These are phyloP conservation scores for Lampris megalopsis DNA, from an alignment of 2,113 vertebrate genomes.

Conservation along the genomic window DNA sequence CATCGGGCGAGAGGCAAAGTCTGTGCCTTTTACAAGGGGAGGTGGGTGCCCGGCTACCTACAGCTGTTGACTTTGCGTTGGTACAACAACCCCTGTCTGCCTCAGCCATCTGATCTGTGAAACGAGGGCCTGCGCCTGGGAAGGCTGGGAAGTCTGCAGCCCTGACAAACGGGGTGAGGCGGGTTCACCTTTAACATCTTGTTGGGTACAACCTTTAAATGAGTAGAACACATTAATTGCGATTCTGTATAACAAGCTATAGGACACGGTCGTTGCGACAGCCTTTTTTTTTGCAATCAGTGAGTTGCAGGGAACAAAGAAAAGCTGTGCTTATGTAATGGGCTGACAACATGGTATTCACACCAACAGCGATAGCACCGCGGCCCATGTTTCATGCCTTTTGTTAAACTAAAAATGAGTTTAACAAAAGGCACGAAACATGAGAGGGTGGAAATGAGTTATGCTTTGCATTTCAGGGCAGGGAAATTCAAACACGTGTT, in stretches of 20 bases:
- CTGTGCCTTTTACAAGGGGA: neutral
- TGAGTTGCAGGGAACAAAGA: no score
- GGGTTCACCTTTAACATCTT: neutral
- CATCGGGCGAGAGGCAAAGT: neutral
- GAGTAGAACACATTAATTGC: neutral
- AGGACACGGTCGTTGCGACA: no score
- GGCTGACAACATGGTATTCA: no score
- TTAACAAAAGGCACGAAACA: no score
- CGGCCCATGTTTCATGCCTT: no score
- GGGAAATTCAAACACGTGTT: neutral
- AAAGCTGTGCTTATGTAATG: no score
- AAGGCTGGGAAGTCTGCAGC: neutral
- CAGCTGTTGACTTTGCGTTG: neutral
- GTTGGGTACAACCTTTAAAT: neutral
- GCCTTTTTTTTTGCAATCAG: no score
- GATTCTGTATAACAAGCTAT: no score
- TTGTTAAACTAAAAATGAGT: no score
- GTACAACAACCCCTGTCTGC: neutral
- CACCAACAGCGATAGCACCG: no score
- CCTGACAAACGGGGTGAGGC: neutral
- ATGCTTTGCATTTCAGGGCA: neutral
- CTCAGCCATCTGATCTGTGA: neutral
- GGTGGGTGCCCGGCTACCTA: neutral
- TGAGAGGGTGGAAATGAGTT: neutral
- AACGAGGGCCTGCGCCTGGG: neutral